A percentile compares a stretch with the other conserved stretches of the same genome.
These are phyloP conservation scores for Monochamus saltuarius DNA, from an alignment of 1,140 invertebrate genomes.

Conservation along the genomic window DNA sequence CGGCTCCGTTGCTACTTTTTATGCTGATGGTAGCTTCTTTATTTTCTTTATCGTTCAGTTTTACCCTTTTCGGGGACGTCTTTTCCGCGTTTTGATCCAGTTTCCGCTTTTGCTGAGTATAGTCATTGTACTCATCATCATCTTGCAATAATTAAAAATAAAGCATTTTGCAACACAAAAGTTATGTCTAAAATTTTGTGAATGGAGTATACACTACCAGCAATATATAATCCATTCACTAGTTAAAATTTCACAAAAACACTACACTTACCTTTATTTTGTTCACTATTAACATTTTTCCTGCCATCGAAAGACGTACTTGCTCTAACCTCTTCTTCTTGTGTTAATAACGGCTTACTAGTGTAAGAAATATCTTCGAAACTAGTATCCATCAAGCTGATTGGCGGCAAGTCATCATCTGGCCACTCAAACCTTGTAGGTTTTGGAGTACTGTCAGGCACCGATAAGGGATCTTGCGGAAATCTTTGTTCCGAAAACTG, in stretches of 20 bases:
- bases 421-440: conserved; percentile 72
- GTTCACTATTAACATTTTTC: no score
- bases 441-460: conserved; percentile 56
- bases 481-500: conserved; percentile 7
- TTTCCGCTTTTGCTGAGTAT: conserved; percentile 52
- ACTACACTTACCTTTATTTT: no score
- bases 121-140: no score
- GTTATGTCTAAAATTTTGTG: no score
- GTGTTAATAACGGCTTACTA: conserved; percentile 63
- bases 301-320: background rate
- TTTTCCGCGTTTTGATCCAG: conserved; percentile 42
- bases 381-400: conserved; percentile 57
- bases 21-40: conserved; percentile 48
- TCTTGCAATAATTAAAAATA: no score
- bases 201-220: no score
- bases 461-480: conserved; percentile 22
- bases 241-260: no score
- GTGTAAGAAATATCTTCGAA: conserved; percentile 72
- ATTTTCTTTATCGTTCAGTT: conserved; percentile 22
- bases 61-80: conserved; percentile 20
- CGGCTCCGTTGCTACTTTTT: conserved; percentile 46
- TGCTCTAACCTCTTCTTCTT: conserved; percentile 49
- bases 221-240: no score
- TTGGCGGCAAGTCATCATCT: conserved; percentile 63
- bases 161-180: no score